phyloP scores from a whole-genome alignment of 1,140 invertebrate genomes.

The Nephotettix cincticeps region DNA sequence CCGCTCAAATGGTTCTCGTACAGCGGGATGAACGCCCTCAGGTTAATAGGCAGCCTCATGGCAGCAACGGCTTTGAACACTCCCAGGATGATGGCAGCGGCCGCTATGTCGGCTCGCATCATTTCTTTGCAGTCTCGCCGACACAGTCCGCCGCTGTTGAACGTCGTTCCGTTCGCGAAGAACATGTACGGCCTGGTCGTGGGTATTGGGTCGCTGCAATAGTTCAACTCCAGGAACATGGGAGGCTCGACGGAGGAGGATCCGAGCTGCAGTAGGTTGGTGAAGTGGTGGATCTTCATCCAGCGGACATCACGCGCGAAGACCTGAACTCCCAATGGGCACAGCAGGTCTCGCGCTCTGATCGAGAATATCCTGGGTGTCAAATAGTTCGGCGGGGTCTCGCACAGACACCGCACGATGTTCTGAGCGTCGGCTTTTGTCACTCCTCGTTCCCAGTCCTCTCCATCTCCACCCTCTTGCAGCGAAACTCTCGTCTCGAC shows the following conservation, averaged over 20 bases:
- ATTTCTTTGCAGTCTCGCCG: slow-evolving; percentile 71
- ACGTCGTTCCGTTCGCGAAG: slow-evolving; percentile 78
- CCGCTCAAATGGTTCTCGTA: slow-evolving; percentile 88
- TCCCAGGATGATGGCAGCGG: slow-evolving; percentile 75
- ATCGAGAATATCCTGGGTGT: slow-evolving; percentile 79
- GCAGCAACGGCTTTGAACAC: slow-evolving; percentile 67
- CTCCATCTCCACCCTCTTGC: slow-evolving; percentile 39
- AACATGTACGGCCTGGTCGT: slow-evolving; percentile 38
- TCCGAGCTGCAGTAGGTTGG: slow-evolving; percentile 55
- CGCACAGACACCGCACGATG: slow-evolving; percentile 72
- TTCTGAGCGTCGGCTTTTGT: slow-evolving; percentile 83
- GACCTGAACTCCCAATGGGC: slow-evolving; percentile 43
- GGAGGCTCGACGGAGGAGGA: slow-evolving; percentile 55
- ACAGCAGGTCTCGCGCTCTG: slow-evolving; percentile 40
- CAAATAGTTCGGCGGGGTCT: slow-evolving; percentile 82
- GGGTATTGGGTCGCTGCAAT: slow-evolving; percentile 38
- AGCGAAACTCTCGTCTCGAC: slow-evolving; percentile 51
- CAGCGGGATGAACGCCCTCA: slow-evolving; percentile 71
- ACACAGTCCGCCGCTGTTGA: slow-evolving; percentile 86
- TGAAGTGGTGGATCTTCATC: slow-evolving; percentile 56
- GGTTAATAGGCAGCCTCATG: slow-evolving; percentile 70
- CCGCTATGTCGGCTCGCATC: slow-evolving; percentile 91
- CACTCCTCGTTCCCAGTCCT: slow-evolving; percentile 69
- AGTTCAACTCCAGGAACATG: slow-evolving; percentile 54
- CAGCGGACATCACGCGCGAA: slow-evolving; percentile 51